phyloP scores from a whole-genome alignment of 1,140 invertebrate species.

The Bombus pyrosoma region DNA sequence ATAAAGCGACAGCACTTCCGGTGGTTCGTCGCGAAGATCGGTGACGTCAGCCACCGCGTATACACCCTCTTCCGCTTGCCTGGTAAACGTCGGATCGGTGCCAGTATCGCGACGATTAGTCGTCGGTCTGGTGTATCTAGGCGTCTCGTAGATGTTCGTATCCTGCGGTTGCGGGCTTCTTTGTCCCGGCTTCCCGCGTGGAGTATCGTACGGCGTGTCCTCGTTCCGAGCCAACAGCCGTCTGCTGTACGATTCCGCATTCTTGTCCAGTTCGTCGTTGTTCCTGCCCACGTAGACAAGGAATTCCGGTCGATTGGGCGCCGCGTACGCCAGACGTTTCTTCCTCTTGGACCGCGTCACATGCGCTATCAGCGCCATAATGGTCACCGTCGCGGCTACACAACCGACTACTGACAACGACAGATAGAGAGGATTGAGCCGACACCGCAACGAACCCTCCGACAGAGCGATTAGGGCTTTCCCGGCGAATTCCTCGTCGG shows the following conservation, averaged over 20 bases:
- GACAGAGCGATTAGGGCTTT: slow-evolving; percentile 73
- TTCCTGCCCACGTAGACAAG: slow-evolving; percentile 78
- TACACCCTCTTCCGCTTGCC: slow-evolving; percentile 69
- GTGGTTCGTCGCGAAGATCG: slow-evolving; percentile 72
- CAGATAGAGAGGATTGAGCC: slow-evolving; percentile 76
- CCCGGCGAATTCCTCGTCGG: slow-evolving; percentile 77
- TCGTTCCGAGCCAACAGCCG: slow-evolving; percentile 73
- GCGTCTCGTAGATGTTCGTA: slow-evolving; percentile 76
- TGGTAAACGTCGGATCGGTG: slow-evolving; percentile 20
- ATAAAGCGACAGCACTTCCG: slow-evolving; percentile 76
- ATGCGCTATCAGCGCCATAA: slow-evolving; percentile 75
- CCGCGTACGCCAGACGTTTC: slow-evolving; percentile 75
- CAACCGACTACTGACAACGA: slow-evolving; percentile 74
- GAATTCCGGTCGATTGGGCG: slow-evolving; percentile 77
- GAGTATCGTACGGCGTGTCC: slow-evolving; percentile 75
- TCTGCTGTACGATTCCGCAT: slow-evolving; percentile 74
- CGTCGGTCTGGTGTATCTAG: slow-evolving; percentile 65
- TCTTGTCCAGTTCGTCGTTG: slow-evolving; percentile 75
- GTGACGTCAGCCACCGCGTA: slow-evolving; percentile 79
- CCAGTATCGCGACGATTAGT: slow-evolving; percentile 24
- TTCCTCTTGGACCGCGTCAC: slow-evolving; percentile 73
- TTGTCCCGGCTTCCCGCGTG: slow-evolving; percentile 54
- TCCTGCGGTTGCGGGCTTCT: slow-evolving; percentile 70
- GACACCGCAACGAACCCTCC: slow-evolving; percentile 76
- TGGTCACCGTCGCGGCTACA: slow-evolving; percentile 72